Conservation (phyloP, 2,113 vertebrate species). For the Stegastes partitus region DNA sequence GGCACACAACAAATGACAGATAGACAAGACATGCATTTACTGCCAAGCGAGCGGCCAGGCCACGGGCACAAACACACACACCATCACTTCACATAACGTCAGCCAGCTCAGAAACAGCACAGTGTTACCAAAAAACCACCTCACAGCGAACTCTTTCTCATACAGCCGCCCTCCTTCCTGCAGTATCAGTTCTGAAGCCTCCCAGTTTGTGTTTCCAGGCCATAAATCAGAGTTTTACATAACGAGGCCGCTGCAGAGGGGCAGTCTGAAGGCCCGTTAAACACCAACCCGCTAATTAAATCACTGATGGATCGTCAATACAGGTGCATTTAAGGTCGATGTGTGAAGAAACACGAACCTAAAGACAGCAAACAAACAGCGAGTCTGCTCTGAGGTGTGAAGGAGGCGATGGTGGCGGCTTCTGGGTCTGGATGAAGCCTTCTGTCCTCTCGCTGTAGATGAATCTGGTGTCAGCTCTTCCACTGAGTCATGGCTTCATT, state of each 20-base stretch:
- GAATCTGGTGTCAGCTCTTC: conserved; percentile 31
- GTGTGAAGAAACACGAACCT: conserved; percentile 6
- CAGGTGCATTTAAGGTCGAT: conserved; percentile 31
- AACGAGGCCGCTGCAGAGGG: conserved; percentile 32
- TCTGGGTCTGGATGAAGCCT: no score
- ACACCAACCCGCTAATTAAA: conserved; percentile 47
- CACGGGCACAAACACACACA: not conserved
- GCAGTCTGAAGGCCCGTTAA: conserved; percentile 35
- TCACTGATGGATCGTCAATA: conserved; percentile 54
- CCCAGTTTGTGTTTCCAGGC: not conserved
- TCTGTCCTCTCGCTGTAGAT: conserved; percentile 54
- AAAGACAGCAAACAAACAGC: conserved; percentile 3
- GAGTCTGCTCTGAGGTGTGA: conserved; percentile 11
- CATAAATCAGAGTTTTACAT: conserved; percentile 24
- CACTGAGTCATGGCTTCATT: conserved; percentile 36
- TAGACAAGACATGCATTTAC: conserved; percentile 24
- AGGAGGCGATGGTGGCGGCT: no score
- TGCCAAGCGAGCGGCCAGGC: conserved; percentile 32
- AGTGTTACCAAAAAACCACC: not conserved
- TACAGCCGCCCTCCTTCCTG: not conserved
- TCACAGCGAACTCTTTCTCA: no score
- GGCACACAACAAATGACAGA: conserved; percentile 34
- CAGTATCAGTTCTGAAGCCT: conserved; percentile 1
- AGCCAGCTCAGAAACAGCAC: not conserved
- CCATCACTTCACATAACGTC: conserved; percentile 34